phyloP scores from a whole-genome alignment of 2,797 vertebrate genomes.

The Poecilia picta region DNA sequence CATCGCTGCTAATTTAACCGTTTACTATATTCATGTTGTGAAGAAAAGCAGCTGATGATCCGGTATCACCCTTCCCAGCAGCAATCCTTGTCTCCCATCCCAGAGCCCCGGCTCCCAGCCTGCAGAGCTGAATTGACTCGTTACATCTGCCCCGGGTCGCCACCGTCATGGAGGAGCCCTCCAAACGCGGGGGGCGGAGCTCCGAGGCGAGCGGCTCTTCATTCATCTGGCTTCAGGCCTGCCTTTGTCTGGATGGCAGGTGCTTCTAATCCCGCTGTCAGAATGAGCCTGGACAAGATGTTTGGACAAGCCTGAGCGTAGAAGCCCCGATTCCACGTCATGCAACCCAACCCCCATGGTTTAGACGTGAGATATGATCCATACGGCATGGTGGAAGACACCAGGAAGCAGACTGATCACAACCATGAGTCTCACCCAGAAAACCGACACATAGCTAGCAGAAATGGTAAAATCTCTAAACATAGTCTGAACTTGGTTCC shows the following conservation, averaged over 20 bases:
- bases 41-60: not conserved
- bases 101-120: not conserved
- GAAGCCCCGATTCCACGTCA: constrained; percentile 47
- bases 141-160: constrained; percentile 21
- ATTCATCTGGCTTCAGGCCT: constrained; percentile 63
- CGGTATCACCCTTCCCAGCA: not conserved
- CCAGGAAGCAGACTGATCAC: not conserved
- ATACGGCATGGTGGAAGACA: not conserved
- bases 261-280: constrained; percentile 77
- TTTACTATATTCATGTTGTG: not conserved
- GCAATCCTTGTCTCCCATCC: not conserved
- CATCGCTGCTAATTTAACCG: not conserved
- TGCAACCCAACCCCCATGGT: constrained; percentile 2
- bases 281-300: constrained; percentile 66
- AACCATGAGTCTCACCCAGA: not conserved
- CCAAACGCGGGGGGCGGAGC: constrained; percentile 21
- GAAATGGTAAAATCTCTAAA: not conserved
- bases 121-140: not conserved
- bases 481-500: not conserved
- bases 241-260: constrained; percentile 71
- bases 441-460: not conserved
- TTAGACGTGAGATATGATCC: not conserved
- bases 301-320: constrained; percentile 66
- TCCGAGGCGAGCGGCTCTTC: constrained; percentile 50
- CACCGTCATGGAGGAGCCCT: constrained; percentile 11